These are phyloP conservation scores for Trachurus trachurus DNA, from an alignment of 2,797 vertebrate species.

Conservation along the genomic window DNA sequence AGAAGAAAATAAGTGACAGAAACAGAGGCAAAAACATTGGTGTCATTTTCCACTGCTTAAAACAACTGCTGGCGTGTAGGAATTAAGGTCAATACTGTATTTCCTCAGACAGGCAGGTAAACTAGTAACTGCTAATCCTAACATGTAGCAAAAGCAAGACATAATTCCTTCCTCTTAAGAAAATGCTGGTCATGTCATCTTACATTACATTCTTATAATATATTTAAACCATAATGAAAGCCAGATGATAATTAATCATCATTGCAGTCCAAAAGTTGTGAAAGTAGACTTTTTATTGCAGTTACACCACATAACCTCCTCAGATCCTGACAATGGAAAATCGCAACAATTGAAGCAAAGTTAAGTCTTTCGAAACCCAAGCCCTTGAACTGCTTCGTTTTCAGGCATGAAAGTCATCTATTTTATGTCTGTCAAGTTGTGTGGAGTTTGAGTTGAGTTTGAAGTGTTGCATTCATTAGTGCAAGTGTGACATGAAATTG, in stretches of 20 bases:
- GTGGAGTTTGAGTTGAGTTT: background rate
- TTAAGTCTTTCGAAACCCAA: slow-evolving; percentile 7
- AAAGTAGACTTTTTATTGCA: background rate
- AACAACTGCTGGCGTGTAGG: too few species aligned
- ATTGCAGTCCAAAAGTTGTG: background rate
- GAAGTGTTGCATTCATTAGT: background rate
- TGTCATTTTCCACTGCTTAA: too few species aligned
- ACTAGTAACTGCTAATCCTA: background rate
- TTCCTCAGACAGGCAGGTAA: too few species aligned
- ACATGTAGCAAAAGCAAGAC: too few species aligned
- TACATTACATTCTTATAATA: background rate
- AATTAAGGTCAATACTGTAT: too few species aligned
- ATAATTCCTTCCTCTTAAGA: background rate
- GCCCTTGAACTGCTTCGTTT: background rate
- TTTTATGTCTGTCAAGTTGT: background rate
- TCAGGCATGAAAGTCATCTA: background rate
- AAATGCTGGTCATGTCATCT: background rate
- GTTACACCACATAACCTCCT: background rate
- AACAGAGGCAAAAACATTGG: too few species aligned
- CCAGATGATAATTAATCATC: background rate
- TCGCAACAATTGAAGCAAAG: background rate
- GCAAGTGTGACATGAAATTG: background rate
- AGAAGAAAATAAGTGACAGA: too few species aligned
- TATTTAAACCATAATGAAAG: background rate
- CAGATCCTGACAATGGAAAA: background rate